Conservation (phyloP, 2,888 invertebrate genomes). For the Stratiomys singularior region DNA sequence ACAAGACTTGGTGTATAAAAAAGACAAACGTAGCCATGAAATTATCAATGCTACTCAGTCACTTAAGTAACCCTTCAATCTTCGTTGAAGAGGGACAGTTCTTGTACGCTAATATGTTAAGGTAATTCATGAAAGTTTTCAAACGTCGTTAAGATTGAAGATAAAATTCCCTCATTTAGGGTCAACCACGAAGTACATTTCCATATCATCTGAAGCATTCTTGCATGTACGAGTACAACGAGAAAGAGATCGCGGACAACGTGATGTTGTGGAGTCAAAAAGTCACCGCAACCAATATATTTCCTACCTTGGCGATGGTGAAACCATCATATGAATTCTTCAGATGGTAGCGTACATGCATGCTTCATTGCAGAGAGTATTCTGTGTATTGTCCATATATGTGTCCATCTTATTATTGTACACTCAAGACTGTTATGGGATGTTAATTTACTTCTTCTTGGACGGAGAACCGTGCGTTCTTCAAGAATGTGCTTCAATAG, state of each 20-base stretch:
- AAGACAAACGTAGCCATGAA: too few relatives aligned
- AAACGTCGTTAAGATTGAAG: constrained; percentile 20
- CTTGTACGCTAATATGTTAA: too few relatives aligned
- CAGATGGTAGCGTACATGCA: background rate
- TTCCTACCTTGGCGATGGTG: background rate
- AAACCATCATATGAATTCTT: background rate
- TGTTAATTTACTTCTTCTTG: background rate
- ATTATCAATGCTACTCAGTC: too few relatives aligned
- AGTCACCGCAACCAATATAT: background rate
- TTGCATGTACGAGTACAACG: background rate
- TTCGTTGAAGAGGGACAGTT: too few relatives aligned
- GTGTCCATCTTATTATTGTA: background rate
- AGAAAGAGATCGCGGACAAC: constrained; percentile 17
- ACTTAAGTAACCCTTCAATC: too few relatives aligned
- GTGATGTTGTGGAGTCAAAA: background rate
- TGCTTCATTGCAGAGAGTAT: background rate
- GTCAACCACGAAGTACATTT: constrained; percentile 41
- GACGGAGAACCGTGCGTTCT: background rate
- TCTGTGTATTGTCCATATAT: background rate
- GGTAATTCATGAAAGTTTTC: too few relatives aligned
- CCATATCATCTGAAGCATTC: constrained; percentile 8
- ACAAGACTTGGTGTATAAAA: too few relatives aligned
- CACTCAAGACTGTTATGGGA: background rate
- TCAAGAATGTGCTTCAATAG: background rate
- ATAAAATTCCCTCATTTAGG: constrained; percentile 36